Evolutionary conservation across 2,113 vertebrate genomes (phyloP), one percentile per base, ranked within the genome.

Genomic region (Aythya baeri): DNA sequence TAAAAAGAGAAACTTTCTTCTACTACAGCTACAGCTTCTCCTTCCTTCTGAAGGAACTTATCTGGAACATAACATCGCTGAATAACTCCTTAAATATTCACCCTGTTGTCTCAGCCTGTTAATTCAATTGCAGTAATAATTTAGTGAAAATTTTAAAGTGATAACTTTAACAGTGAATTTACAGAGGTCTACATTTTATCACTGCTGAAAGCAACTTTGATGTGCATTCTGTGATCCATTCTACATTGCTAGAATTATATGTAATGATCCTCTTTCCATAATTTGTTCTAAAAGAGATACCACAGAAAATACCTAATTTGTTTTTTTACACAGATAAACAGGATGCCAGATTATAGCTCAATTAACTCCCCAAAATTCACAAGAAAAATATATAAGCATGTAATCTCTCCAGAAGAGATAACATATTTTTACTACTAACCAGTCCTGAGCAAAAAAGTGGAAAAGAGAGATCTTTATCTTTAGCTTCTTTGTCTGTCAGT

Each of bases 361-460:
- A 9, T n/a, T 29, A 36, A 4, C 22, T 77, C 55, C 41, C 68
- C 66, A 80, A 90, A 90, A 55, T 58, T 83, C 23, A 49, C 4
- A 55, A n/a, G 44, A 57, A 54, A 68, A 70, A 59, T 9, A 21
- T 36, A 41, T 20, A 9, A 12, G 9, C 50, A 29, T 59, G 68
- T 78, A 3, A 25, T 54, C 21, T 54, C 36, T 25, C 50, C 16
- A 38, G 38, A 63, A 66, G 75, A 43, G 6, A 67, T 80, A 70
- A 41, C 36, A 20, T 46, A 20, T 49, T 50, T 50, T 50, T 23
- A 50, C 49, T 46, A 61, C 26, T 6, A 75, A 18, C 13, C 3
- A 72, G 21, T 6, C 20, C 2, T 1, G 23, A 75, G 55, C 0
- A 9, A 76, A 25, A 9, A 81, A 43, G 27, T 1, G 0, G 0